Evolutionary conservation across 2,113 vertebrate species (phyloP).

Genomic region (Upupa epops): DNA sequence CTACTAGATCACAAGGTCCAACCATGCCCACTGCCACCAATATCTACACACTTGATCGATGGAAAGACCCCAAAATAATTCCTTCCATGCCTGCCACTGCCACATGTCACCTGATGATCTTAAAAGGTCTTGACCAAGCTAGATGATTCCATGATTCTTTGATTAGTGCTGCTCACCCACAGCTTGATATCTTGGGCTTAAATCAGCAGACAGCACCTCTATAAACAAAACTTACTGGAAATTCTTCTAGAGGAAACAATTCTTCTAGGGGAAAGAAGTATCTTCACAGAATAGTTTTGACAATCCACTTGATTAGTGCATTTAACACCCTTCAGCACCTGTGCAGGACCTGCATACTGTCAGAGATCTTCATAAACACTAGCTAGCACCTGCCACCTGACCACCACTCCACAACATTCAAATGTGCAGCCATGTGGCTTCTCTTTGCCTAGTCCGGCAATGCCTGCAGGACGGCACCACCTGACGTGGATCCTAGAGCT

Average conservation of each 20-base stretch:
- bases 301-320: not conserved
- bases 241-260: not conserved
- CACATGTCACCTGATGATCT: too few relatives aligned
- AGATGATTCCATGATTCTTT: too few relatives aligned
- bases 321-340: not conserved
- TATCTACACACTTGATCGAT: too few relatives aligned
- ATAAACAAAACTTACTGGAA: not conserved
- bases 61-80: too few relatives aligned
- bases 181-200: not conserved
- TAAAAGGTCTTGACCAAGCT: too few relatives aligned
- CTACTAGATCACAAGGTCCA: too few relatives aligned
- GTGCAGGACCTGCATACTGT: rapidly evolving
- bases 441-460: not conserved
- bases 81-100: too few relatives aligned
- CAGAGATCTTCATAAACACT: not conserved
- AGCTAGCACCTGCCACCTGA: not conserved
- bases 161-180: not conserved
- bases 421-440: rapidly evolving
- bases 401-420: not conserved
- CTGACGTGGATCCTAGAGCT: not conserved
- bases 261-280: not conserved
- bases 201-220: not conserved
- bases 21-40: too few relatives aligned
- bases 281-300: not conserved
- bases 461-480: not conserved